These are phyloP conservation scores for Vandiemenella viatica DNA, from an alignment of 2,888 invertebrate species.

Conservation along the genomic window DNA sequence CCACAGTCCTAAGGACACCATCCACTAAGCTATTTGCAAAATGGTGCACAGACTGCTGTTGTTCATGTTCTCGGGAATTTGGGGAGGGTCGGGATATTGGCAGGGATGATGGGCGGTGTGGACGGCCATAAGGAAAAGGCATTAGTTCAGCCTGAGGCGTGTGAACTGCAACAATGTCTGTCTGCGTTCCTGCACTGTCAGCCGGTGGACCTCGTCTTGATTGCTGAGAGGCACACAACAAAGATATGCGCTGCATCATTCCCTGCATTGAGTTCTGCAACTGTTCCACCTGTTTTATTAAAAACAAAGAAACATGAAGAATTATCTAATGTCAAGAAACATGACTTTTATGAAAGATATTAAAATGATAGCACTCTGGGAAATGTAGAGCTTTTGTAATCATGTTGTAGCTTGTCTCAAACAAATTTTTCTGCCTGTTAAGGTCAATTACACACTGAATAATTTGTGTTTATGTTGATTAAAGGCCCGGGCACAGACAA, in stretches of 20 bases:
- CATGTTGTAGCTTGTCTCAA: too few species aligned
- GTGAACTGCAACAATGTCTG: conserved; percentile 62
- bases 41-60: conserved; percentile 42
- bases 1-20: conserved; percentile 29
- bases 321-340: too few species aligned
- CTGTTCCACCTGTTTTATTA: conserved; percentile 62
- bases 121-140: conserved; percentile 12
- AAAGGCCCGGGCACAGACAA: too few species aligned
- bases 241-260: conserved; percentile 53
- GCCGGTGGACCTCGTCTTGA: too few species aligned
- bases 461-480: too few species aligned
- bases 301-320: too few species aligned
- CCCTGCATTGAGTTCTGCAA: conserved; percentile 65
- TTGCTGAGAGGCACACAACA: conserved; percentile 28
- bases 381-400: too few species aligned
- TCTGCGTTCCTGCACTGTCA: conserved; percentile 42
- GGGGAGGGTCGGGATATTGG: conserved; percentile 1
- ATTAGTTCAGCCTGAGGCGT: conserved; percentile 41
- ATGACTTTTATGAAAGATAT: too few species aligned
- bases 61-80: not conserved
- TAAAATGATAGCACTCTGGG: too few species aligned
- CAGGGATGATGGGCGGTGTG: conserved; percentile 11
- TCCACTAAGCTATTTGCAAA: conserved; percentile 30
- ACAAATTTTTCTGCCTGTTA: too few species aligned
- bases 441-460: too few species aligned